Conservation (phyloP, 2,888 invertebrate genomes). For the Nomada fabriciana region DNA sequence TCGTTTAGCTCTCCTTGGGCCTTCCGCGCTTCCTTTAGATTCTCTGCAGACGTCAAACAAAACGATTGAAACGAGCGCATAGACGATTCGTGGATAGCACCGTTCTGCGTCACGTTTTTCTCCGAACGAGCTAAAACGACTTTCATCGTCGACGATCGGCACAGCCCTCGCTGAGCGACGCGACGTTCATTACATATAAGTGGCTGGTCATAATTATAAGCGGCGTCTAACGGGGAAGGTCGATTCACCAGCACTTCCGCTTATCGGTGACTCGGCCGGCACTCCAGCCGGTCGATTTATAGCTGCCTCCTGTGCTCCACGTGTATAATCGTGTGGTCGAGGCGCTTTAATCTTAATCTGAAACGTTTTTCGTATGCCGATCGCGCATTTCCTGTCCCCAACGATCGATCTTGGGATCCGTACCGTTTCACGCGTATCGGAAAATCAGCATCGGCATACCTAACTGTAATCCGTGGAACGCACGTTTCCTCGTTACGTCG, state of each 20-base stretch:
- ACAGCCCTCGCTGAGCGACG: neutral
- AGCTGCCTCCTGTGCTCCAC: neutral
- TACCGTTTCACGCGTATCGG: slow-evolving; percentile 1
- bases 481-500: neutral
- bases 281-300: slow-evolving; percentile 29
- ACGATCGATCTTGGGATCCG: neutral
- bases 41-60: too few relatives aligned
- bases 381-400: slow-evolving; percentile 22
- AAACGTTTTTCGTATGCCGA: slow-evolving; percentile 2
- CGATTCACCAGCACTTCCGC: slow-evolving; percentile 57
- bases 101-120: slow-evolving; percentile 28
- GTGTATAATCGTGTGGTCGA: neutral
- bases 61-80: neutral
- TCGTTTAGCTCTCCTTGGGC: slow-evolving; percentile 2
- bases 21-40: too few relatives aligned
- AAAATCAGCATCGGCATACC: neutral
- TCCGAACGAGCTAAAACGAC: slow-evolving; percentile 42
- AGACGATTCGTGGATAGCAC: slow-evolving; percentile 5
- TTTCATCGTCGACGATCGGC: slow-evolving; percentile 17
- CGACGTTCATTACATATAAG: slow-evolving; percentile 50
- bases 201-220: slow-evolving; percentile 48
- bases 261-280: slow-evolving; percentile 37
- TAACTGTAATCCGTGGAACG: slow-evolving; percentile 26
- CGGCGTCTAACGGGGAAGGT: slow-evolving; percentile 56
- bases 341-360: neutral